Conservation (phyloP, 2,888 invertebrate genomes). For the Dendrolimus houi region DNA sequence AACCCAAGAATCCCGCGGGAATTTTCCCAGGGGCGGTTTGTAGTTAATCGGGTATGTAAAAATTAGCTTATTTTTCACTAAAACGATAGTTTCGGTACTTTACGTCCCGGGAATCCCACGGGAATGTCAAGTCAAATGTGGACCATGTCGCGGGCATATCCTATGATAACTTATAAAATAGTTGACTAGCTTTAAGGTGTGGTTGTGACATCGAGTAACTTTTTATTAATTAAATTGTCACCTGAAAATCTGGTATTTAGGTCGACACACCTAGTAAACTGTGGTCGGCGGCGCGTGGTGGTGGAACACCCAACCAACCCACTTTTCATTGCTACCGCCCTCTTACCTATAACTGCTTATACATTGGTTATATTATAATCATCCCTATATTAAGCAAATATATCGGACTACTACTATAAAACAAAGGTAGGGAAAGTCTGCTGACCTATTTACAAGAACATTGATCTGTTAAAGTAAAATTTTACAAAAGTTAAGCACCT, state of each 20-base stretch:
- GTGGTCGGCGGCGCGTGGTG: conserved; percentile 8
- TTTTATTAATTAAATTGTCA: conserved; percentile 39
- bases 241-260: conserved; percentile 39
- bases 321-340: conserved; percentile 5
- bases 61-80: too few relatives aligned
- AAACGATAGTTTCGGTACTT: too few relatives aligned
- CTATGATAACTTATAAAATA: too few relatives aligned
- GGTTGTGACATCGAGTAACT: background rate
- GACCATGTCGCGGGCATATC: too few relatives aligned
- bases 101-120: too few relatives aligned
- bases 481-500: too few relatives aligned
- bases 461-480: background rate
- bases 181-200: background rate
- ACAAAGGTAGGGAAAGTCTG: background rate
- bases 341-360: conserved; percentile 5
- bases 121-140: too few relatives aligned
- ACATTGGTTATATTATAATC: background rate
- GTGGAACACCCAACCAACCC: conserved; percentile 16
- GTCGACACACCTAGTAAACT: conserved; percentile 42
- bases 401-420: background rate
- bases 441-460: background rate
- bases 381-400: background rate
- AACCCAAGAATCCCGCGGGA: too few relatives aligned
- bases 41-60: too few relatives aligned
- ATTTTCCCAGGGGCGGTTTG: too few relatives aligned